Evolutionary conservation across 2,888 invertebrate species (phyloP).

Genomic region (Camponotus fellah): DNA sequence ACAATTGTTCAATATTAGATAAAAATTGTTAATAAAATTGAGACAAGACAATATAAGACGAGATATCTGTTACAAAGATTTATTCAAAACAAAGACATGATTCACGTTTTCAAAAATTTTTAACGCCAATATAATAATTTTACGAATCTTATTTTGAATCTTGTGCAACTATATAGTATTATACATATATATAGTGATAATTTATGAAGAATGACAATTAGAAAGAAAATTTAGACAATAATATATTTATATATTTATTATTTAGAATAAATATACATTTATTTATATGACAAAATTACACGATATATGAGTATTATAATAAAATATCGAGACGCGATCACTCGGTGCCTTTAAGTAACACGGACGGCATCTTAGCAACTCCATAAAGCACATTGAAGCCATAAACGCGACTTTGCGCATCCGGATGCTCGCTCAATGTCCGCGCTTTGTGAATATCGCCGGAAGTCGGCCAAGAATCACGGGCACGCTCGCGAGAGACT

Average conservation of each 20-base stretch:
- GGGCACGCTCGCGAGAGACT: conserved; percentile 39
- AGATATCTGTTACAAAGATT: too few relatives aligned
- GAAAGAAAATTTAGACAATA: not conserved
- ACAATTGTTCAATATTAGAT: too few relatives aligned
- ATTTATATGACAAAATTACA: not conserved
- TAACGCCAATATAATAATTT: too few relatives aligned
- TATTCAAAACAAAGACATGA: too few relatives aligned
- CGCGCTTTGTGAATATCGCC: conserved; percentile 53
- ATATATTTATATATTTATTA: not conserved
- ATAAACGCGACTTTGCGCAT: conserved; percentile 46
- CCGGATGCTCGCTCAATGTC: conserved; percentile 55
- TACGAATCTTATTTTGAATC: too few relatives aligned
- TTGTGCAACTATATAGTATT: not conserved
- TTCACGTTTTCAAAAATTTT: too few relatives aligned
- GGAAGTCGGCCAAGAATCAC: conserved; percentile 56
- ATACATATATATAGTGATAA: not conserved
- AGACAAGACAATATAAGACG: too few relatives aligned
- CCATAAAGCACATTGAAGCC: conserved; percentile 48
- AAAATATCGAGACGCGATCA: not conserved
- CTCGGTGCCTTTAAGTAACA: not conserved
- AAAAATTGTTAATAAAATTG: too few relatives aligned
- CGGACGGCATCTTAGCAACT: conserved; percentile 23
- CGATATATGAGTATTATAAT: not conserved
- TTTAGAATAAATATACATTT: not conserved
- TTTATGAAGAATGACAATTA: not conserved